A percentile compares a stretch with the other conserved stretches of the same genome.
Evolutionary conservation across 2,113 vertebrate genomes (phyloP).

Genomic region (Sebastes schlegelii): DNA sequence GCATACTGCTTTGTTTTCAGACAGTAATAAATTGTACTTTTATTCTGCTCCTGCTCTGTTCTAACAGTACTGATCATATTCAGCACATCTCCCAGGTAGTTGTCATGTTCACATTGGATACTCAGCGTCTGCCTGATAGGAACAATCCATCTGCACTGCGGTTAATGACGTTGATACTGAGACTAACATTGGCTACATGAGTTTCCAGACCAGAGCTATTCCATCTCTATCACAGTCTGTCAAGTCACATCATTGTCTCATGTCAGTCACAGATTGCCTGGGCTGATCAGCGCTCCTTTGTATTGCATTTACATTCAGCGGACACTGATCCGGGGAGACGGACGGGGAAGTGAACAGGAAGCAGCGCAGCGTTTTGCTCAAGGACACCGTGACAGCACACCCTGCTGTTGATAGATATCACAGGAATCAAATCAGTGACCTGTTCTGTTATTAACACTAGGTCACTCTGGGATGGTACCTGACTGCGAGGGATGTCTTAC

Average conservation of each 20-base stretch:
- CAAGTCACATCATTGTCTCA: slow-evolving; percentile 11
- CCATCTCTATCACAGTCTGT: slow-evolving; percentile 25
- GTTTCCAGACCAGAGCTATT: slow-evolving; percentile 5
- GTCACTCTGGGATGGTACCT: neutral
- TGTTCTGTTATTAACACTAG: slow-evolving; percentile 18
- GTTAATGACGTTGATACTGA: neutral
- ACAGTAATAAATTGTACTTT: neutral
- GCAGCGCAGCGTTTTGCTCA: neutral
- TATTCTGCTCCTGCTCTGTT: neutral
- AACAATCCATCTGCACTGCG: neutral
- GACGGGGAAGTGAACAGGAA: neutral
- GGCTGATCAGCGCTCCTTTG: slow-evolving; percentile 1
- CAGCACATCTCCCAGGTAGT: slow-evolving; percentile 6
- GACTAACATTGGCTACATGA: neutral
- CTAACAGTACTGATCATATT: neutral
- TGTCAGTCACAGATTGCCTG: slow-evolving; percentile 1
- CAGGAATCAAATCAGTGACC: slow-evolving; percentile 25
- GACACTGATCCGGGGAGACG: slow-evolving; percentile 13
- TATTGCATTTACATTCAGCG: neutral
- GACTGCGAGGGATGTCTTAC: neutral
- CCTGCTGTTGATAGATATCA: slow-evolving; percentile 29
- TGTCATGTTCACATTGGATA: slow-evolving; percentile 1
- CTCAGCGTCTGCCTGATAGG: neutral
- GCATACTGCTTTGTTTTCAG: too few relatives aligned
- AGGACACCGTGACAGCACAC: slow-evolving; percentile 25